A percentile compares a stretch with the other conserved stretches of the same genome.
Conservation (phyloP, 2,797 vertebrate species). For the Gobionotothen gibberifrons region DNA sequence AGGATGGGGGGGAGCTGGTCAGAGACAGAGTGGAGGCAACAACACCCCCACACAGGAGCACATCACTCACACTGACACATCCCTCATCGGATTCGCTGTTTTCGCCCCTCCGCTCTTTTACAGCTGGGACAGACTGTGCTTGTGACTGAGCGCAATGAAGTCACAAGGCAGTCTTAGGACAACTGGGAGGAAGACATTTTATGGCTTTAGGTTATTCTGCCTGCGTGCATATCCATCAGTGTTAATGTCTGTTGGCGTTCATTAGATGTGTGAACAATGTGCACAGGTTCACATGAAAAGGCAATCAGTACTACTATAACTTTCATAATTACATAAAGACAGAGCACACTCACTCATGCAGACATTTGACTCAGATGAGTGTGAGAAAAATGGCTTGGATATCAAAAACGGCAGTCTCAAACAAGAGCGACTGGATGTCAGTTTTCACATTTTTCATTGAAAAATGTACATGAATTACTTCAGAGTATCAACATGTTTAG, state of each 20-base stretch:
- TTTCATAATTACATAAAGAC: slow-evolving; percentile 28
- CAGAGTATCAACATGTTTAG: background rate
- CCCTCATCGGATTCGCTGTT: slow-evolving; percentile 55
- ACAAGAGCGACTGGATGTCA: background rate
- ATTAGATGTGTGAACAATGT: slow-evolving; percentile 49
- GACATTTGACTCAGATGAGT: slow-evolving; percentile 4
- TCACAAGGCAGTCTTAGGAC: slow-evolving; percentile 54
- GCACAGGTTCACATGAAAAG: slow-evolving; percentile 48
- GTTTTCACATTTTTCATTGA: slow-evolving; percentile 7
- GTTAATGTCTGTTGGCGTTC: slow-evolving; percentile 43
- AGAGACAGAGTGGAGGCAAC: slow-evolving; percentile 65
- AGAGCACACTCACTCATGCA: slow-evolving; percentile 34
- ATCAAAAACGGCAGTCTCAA: slow-evolving; percentile 15
- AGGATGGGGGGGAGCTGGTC: slow-evolving; percentile 59
- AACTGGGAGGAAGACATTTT: slow-evolving; percentile 21
- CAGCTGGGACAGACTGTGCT: slow-evolving; percentile 49
- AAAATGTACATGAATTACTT: slow-evolving; percentile 30
- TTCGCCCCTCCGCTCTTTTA: slow-evolving; percentile 47
- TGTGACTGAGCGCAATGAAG: slow-evolving; percentile 48
- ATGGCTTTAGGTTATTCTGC: slow-evolving; percentile 41
- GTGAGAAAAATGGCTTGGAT: slow-evolving; percentile 18
- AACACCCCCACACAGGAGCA: slow-evolving; percentile 59
- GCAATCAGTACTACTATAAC: slow-evolving; percentile 27
- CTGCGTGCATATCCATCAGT: slow-evolving; percentile 30
- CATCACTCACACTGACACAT: slow-evolving; percentile 76